Evolutionary conservation across 1,140 invertebrate species (phyloP), one percentile per base, ranked within the genome.

Genomic region (Pseudoatta argentina): DNA sequence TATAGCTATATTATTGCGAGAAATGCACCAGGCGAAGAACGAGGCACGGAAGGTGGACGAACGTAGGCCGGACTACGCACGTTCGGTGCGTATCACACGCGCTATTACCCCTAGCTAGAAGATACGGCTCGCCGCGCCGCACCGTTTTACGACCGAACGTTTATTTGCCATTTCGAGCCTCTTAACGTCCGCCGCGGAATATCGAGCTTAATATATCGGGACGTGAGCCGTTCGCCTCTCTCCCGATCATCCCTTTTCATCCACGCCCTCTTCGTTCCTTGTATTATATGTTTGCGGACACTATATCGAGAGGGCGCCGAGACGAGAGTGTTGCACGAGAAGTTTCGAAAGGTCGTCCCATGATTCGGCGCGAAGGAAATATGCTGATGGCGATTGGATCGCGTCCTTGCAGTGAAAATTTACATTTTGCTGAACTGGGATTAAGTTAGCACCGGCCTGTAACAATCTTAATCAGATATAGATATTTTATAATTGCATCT

Each of bases 111-210:
- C 88, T 92, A 89, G 89, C 88, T 92, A 89, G 89, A 92, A 91
- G 92, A 92, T 91, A 92, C 90, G 88, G 77, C 92, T 91, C 77
- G 87, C 88, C 86, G 89, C 92, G 79, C 75, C 39, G 57, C 73
- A 21, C 55, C 91, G 89, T 94, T 94, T 94, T 94, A 94, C 91
- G 92, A 92, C 90, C 86, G 79, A 93, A 93, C 93, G 92, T 94
- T 94, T 94, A 94, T 94, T 93, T 92, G 92, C 90, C 93, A 92
- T 94, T 93, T 94, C 91, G 91, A 87, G 91, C 89, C 91, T 92
- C 87, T 92, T 88, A 92, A 92, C 88, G 88, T 91, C 86, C 66
- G 89, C 89, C 87, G 78, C 75, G 85, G 88, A 91, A 88, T 90
- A 92, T 93, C 81, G 77, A 86, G 71, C 87, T 93, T 92, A 92